Base-by-base conservation (phyloP, 2,113 vertebrate species). In the Scomber scombrus region DNA sequence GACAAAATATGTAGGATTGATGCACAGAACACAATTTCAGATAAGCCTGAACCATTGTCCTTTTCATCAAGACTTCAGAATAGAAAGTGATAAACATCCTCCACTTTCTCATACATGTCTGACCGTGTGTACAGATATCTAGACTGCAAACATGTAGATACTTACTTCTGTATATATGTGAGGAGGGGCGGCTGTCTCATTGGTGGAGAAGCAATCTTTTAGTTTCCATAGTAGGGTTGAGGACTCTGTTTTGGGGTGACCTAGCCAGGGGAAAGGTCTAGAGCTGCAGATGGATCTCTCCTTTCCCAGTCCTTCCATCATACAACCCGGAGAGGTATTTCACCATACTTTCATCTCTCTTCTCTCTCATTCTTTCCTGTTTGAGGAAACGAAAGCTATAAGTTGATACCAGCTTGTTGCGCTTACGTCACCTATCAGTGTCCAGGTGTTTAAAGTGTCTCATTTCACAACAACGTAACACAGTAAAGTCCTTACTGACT, bases 221-320 rank as follows among this genome's bases (percentile, higher is more conserved):
- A 98, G 95, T 91, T 96, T 98, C 97, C 97, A 98, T 83, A 97
- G 94, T 94, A 96, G 96, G 84, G 95, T 95, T 66, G 96, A 96
- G 81, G 93, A 94, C 91, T 97, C 94, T 54, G 96, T 93, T 91
- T 96, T 94, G 90, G 95, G 87, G 67, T n/a, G 93, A 86, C 87
- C 94, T 86, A 96, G 94, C 96, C 97, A 97, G 94, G 95, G 92
- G 54, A 94, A 88, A 0, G 96, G 94, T 86, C 92, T 96, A 89
- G 90, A 91, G 92, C 94, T 88, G 88, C 89, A 88, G 69, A 77
- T 94, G 73, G 95, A 84, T 78, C 91, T 95, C 89, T 97, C 96
- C 60, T 95, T 94, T 94, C 91, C 95, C 87, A 94, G 95, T 91
- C 94, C 95, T 95, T 99, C 97, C 98, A 99, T 99, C 94, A 94